These are phyloP conservation scores for Brachypalpus laphriformis DNA, from an alignment of 2,888 invertebrate genomes.

Conservation along the genomic window DNA sequence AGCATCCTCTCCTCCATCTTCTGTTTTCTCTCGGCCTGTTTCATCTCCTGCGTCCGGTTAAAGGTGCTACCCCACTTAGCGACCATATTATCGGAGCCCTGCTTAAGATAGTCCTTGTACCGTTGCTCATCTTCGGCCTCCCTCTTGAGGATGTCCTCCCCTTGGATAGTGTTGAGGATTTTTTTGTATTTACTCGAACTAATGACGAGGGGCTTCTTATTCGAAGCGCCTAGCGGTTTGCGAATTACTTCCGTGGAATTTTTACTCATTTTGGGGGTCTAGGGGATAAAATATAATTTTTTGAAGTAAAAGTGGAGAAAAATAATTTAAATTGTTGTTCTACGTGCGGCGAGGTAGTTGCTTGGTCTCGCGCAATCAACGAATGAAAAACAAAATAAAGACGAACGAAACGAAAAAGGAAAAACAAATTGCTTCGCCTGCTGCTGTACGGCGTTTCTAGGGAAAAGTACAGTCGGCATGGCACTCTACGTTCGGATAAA, in stretches of 20 bases:
- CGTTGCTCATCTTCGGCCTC: slow-evolving; percentile 80
- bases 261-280: slow-evolving; percentile 33
- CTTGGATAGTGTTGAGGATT: slow-evolving; percentile 28
- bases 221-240: slow-evolving; percentile 44
- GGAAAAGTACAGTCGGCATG: slow-evolving; percentile 44
- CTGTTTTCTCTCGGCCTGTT: slow-evolving; percentile 74
- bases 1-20: slow-evolving; percentile 64
- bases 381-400: no score
- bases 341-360: no score
- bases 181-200: slow-evolving; percentile 57
- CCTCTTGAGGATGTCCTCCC: slow-evolving; percentile 47
- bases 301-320: slow-evolving; percentile 1
- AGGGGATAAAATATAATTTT: slow-evolving; percentile 8
- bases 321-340: not conserved
- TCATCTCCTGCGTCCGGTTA: slow-evolving; percentile 75
- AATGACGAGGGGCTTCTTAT: slow-evolving; percentile 52
- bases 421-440: slow-evolving; percentile 31
- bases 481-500: slow-evolving; percentile 4
- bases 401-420: slow-evolving; percentile 1
- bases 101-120: slow-evolving; percentile 80
- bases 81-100: slow-evolving; percentile 82
- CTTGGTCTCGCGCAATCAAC: not conserved
- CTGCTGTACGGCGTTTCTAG: slow-evolving; percentile 13
- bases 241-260: slow-evolving; percentile 24
- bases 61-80: slow-evolving; percentile 82